phyloP scores from a whole-genome alignment of 2,113 vertebrate genomes.

The Phodopus roborovskii region DNA sequence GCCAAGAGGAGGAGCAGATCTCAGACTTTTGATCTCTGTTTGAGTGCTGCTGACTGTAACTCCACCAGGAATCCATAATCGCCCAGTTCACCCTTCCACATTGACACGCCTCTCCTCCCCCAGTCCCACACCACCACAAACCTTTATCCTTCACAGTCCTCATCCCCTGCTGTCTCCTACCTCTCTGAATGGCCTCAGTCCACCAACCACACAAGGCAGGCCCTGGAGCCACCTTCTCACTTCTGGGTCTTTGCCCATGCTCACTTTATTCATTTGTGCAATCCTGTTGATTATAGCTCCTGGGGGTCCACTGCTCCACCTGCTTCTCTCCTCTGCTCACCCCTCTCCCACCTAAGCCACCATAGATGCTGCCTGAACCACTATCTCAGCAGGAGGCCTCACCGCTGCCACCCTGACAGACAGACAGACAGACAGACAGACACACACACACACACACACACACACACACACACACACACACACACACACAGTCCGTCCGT shows the following conservation, averaged over 20 bases:
- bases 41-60: not conserved
- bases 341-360: not conserved
- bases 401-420: not conserved
- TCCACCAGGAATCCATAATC: not conserved
- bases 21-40: accelerated
- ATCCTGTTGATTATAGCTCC: not conserved
- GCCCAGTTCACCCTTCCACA: not conserved
- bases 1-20: not conserved
- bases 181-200: not conserved
- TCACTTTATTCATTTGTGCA: not conserved
- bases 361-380: not conserved
- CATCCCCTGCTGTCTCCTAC: not conserved
- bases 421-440: too few relatives aligned
- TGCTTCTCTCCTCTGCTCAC: not conserved
- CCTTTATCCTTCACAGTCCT: too few relatives aligned
- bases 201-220: not conserved
- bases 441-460: accelerated
- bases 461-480: too few relatives aligned
- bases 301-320: not conserved
- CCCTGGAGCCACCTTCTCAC: not conserved
- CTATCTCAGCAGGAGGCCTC: not conserved
- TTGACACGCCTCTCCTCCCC: not conserved
- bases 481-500: too few relatives aligned
- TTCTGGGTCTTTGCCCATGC: not conserved
- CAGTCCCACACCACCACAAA: not conserved